Evolutionary conservation across 2,113 vertebrate species (phyloP).

Genomic region (Atlantisia rogersi): DNA sequence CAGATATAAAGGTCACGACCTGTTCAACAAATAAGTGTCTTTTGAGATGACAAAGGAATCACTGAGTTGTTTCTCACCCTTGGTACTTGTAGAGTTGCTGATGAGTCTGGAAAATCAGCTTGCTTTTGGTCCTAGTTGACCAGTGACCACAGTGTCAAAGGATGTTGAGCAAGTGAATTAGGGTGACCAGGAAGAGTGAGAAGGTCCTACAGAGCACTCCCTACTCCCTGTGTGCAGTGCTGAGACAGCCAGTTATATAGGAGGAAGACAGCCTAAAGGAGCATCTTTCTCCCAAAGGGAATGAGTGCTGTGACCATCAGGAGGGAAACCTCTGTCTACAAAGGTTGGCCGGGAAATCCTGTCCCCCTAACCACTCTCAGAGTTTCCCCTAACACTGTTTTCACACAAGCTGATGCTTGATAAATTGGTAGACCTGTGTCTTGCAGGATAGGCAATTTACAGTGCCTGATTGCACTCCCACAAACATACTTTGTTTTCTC

Average conservation of each 20-base stretch:
- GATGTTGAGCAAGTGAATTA: neutral
- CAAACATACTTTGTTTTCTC: neutral
- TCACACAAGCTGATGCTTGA: neutral
- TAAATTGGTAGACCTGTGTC: neutral
- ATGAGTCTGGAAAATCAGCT: neutral
- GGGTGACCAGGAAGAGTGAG: neutral
- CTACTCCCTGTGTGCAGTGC: neutral
- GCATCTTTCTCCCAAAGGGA: neutral
- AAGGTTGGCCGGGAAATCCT: neutral
- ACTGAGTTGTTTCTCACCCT: neutral
- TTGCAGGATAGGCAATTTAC: neutral
- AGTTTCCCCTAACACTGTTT: neutral
- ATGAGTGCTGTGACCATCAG: neutral
- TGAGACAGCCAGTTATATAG: neutral
- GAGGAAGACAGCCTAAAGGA: neutral
- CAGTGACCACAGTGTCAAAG: neutral
- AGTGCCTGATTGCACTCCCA: neutral
- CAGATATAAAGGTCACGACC: neutral
- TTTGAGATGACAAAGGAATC: neutral
- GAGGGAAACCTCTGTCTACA: neutral
- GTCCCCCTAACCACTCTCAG: neutral
- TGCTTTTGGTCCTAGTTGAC: neutral
- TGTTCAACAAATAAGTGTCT: accelerated
- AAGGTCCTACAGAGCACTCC: neutral
- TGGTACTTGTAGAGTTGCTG: neutral